These are phyloP conservation scores for Pogona vitticeps DNA, from an alignment of 2,113 vertebrate genomes.

Conservation along the genomic window DNA sequence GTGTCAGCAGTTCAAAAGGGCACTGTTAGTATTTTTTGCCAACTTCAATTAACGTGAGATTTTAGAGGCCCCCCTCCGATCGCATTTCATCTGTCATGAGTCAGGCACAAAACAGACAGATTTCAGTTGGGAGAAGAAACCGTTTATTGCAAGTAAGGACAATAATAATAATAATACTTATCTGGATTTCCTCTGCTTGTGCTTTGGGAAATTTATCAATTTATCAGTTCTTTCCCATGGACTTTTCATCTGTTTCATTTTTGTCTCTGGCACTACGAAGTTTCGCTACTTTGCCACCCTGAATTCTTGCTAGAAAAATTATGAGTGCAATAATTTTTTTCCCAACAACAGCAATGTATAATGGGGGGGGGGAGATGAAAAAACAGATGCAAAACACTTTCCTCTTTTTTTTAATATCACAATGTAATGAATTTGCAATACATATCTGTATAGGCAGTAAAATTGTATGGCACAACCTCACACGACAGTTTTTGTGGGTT, in stretches of 20 bases:
- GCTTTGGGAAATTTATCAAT: background rate
- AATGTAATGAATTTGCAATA: slow-evolving; percentile 76
- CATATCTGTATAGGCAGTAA: slow-evolving; percentile 79
- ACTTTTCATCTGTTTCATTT: slow-evolving; percentile 8
- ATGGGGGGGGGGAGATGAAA: slow-evolving; percentile 31
- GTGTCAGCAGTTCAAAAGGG: slow-evolving; percentile 92
- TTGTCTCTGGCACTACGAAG: slow-evolving; percentile 9
- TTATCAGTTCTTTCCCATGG: background rate
- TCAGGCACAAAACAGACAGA: slow-evolving; percentile 77
- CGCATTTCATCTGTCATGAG: slow-evolving; percentile 85
- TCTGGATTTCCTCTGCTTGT: slow-evolving; percentile 44
- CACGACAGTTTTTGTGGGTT: slow-evolving; percentile 50
- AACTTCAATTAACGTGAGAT: slow-evolving; percentile 90
- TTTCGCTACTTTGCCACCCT: background rate
- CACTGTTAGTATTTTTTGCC: slow-evolving; percentile 90
- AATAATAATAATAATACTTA: slow-evolving; percentile 62
- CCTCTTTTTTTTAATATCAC: slow-evolving; percentile 74
- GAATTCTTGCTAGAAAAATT: background rate
- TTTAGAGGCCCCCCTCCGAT: slow-evolving; percentile 81
- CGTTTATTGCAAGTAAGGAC: slow-evolving; percentile 75
- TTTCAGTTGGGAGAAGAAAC: slow-evolving; percentile 74
- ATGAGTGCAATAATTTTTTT: slow-evolving; percentile 89
- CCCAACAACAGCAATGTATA: slow-evolving; percentile 10
- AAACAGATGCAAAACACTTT: slow-evolving; percentile 62
- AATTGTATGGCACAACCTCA: slow-evolving; percentile 76